phyloP scores from a whole-genome alignment of 1,140 invertebrate species.

The Stegodyphus mimosarum region DNA sequence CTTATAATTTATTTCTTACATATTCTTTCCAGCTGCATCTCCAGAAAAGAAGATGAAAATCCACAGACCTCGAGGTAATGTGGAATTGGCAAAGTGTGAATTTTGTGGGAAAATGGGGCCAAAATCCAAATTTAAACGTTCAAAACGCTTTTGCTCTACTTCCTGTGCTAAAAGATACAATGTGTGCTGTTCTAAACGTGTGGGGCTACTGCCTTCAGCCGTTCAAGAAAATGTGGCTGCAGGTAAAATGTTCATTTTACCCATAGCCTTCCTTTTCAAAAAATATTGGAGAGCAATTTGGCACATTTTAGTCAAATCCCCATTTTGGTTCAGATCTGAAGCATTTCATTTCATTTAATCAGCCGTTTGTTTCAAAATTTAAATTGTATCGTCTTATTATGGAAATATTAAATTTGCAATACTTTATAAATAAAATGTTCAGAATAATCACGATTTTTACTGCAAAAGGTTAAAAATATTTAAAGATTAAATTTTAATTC shows the following conservation, averaged over 20 bases:
- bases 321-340: too few relatives aligned
- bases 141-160: slow-evolving; percentile 83
- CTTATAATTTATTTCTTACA: background rate
- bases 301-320: too few relatives aligned
- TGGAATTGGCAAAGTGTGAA: slow-evolving; percentile 79
- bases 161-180: slow-evolving; percentile 78
- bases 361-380: too few relatives aligned
- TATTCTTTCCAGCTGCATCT: slow-evolving; percentile 11
- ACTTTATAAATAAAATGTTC: too few relatives aligned
- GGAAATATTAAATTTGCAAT: too few relatives aligned
- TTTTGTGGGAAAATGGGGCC: slow-evolving; percentile 80
- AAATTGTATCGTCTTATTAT: too few relatives aligned
- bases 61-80: slow-evolving; percentile 60
- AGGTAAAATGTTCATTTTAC: slow-evolving; percentile 54
- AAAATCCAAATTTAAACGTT: slow-evolving; percentile 78
- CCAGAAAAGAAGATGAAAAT: slow-evolving; percentile 69
- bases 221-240: slow-evolving; percentile 46
- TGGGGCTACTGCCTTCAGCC: slow-evolving; percentile 64
- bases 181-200: slow-evolving; percentile 67
- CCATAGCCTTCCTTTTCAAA: slow-evolving; percentile 3
- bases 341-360: too few relatives aligned
- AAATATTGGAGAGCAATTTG: background rate
- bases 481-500: too few relatives aligned
- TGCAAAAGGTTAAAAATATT: too few relatives aligned
- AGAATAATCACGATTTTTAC: too few relatives aligned